Evolutionary conservation across 2,797 vertebrate genomes (phyloP), one percentile per base, ranked within the genome.

Genomic region (Lateolabrax maculatus): DNA sequence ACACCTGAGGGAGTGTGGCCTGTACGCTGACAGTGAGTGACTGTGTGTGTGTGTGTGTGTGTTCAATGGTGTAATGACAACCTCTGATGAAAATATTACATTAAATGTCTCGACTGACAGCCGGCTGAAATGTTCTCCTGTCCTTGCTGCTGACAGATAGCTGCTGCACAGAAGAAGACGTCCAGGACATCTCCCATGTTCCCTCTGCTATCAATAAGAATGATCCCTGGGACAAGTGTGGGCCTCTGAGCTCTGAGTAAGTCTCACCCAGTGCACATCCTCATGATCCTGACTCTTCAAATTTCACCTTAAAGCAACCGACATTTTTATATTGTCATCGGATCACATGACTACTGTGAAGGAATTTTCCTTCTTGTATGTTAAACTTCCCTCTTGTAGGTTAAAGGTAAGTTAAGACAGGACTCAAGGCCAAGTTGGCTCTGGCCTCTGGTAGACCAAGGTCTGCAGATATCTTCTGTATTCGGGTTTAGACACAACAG

Each of bases 11-110:
- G 91, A 94, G 51, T 97, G 96, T 18, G 67, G 81, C 0, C 87
- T 96, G 61, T 96, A 96, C 13, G 84, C 89, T 1, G 93, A 95
- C 69, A 95, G 96, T 97, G 80, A 94, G 96, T 95, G 80, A 37
- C 58, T 21, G 21, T n/a, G 11, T 12, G 55, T 11, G 16, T 36
- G 5, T 21, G 9, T 19, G 31, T 34, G n/a, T n/a, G n/a, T 37
- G 18, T 46, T 23, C 36, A 25, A 19, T 43, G 41, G 10, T 21
- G 48, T 44, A 9, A 36, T 67, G 57, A 62, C 34, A 43, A 25
- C 6, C 10, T n/a, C 41, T 16, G 34, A 31, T 65, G 37, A 31
- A 36, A 58, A 31, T 18, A 29, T 65, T 39, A 36, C 46, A 46
- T 6, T 37, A 10, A 52, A 19, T 65, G 2, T 56, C 29, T 53